Conservation (phyloP, 2,888 invertebrate genomes). For the Dicyrtomina minuta region DNA sequence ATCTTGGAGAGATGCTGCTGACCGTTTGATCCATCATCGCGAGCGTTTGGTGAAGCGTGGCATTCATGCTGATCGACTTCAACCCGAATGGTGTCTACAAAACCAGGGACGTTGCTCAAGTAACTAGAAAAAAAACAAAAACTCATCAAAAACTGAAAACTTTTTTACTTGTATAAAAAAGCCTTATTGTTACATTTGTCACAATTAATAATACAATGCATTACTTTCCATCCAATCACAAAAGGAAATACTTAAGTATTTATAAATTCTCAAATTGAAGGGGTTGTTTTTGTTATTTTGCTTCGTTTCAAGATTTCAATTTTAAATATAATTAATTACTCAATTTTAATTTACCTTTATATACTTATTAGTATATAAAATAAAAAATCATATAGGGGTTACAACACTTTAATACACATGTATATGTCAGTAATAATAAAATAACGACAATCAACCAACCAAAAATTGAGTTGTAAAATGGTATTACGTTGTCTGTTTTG, state of each 20-base stretch:
- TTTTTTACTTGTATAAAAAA: too few relatives aligned
- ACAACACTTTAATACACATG: not conserved
- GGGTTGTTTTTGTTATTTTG: slow-evolving; percentile 12
- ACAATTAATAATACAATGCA: not conserved
- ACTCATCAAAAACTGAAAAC: too few relatives aligned
- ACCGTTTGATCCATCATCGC: slow-evolving; percentile 70
- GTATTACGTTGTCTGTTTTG: too few relatives aligned
- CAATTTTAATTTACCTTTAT: too few relatives aligned
- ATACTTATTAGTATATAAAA: too few relatives aligned
- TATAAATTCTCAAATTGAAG: slow-evolving; percentile 27
- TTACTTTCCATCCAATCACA: not conserved
- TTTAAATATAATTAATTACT: not conserved
- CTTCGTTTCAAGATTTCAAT: not conserved
- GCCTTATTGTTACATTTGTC: too few relatives aligned
- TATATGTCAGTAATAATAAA: not conserved
- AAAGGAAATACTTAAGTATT: not conserved
- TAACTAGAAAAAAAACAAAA: slow-evolving; percentile 36
- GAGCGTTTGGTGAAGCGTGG: slow-evolving; percentile 70
- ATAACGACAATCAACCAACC: not conserved
- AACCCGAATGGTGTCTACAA: slow-evolving; percentile 84
- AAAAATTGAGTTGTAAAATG: not conserved
- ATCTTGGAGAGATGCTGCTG: slow-evolving; percentile 70
- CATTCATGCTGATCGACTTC: slow-evolving; percentile 71
- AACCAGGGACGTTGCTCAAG: slow-evolving; percentile 61
- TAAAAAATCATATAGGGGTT: slow-evolving; percentile 18